A percentile compares a stretch with the other conserved stretches of the same genome.
phyloP scores from a whole-genome alignment of 2,888 invertebrate species.

The Erynnis tages region DNA sequence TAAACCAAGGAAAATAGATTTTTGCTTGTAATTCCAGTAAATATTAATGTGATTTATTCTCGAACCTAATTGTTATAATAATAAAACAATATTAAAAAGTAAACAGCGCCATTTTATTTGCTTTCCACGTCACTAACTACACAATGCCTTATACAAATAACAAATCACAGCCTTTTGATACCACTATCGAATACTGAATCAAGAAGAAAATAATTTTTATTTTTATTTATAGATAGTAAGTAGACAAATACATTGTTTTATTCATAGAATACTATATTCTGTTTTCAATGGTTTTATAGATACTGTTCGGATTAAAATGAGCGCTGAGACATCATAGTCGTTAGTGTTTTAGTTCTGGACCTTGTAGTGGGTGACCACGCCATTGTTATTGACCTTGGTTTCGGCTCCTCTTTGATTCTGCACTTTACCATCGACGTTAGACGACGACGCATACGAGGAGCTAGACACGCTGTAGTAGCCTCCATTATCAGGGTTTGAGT shows the following conservation, averaged over 20 bases:
- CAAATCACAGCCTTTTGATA: slow-evolving; percentile 24
- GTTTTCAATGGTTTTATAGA: neutral
- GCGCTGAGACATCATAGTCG: slow-evolving; percentile 7
- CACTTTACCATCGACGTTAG: slow-evolving; percentile 82
- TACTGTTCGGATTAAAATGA: neutral
- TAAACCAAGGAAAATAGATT: too few species aligned
- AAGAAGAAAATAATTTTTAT: neutral
- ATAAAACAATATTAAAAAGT: slow-evolving; percentile 5
- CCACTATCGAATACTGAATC: slow-evolving; percentile 4
- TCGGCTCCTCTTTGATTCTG: slow-evolving; percentile 79
- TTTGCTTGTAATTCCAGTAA: too few species aligned
- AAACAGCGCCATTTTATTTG: slow-evolving; percentile 19
- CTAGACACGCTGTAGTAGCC: slow-evolving; percentile 81
- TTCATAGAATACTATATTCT: too few species aligned
- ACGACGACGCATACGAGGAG: slow-evolving; percentile 82
- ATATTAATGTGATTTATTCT: too few species aligned
- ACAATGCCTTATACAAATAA: neutral
- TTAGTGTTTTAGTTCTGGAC: slow-evolving; percentile 53
- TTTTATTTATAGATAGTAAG: too few species aligned
- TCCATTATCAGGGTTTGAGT: slow-evolving; percentile 28
- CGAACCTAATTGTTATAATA: too few species aligned
- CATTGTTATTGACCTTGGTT: slow-evolving; percentile 87
- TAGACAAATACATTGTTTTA: too few species aligned
- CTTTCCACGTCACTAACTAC: neutral
- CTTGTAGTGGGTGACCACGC: slow-evolving; percentile 84